Evolutionary conservation across 2,797 vertebrate species (phyloP).

Genomic region (Threskiornis aethiopicus): DNA sequence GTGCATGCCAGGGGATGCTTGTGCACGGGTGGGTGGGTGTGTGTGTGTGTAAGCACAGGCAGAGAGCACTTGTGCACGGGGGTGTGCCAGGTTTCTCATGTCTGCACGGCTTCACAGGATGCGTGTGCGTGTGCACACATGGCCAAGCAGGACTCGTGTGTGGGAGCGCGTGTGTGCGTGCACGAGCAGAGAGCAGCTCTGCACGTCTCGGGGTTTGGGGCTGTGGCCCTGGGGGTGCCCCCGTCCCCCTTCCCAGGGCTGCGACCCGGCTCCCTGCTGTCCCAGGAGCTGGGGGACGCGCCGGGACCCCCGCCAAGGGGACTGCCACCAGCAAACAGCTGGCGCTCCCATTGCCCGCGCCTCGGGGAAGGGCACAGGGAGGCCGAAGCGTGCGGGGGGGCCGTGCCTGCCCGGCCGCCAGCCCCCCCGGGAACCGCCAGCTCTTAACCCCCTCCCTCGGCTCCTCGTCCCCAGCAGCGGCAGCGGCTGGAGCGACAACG

Average conservation of each 20-base stretch:
- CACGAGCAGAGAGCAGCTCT: not conserved
- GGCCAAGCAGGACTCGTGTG: rapidly evolving
- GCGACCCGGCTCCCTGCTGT: not conserved
- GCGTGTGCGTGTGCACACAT: not conserved
- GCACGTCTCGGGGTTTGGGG: rapidly evolving
- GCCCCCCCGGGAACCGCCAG: not conserved
- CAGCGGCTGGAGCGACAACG: not conserved
- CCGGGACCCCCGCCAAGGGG: rapidly evolving
- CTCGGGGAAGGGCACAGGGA: not conserved
- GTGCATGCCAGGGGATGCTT: not conserved
- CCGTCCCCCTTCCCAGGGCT: not conserved
- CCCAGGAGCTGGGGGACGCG: not conserved
- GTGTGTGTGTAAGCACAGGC: not conserved
- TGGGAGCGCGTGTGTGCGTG: rapidly evolving
- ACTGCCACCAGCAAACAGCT: not conserved
- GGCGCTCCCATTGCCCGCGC: not conserved
- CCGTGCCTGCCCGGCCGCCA: not conserved
- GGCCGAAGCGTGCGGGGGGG: not conserved
- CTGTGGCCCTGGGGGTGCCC: not conserved
- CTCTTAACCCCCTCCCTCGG: not conserved
- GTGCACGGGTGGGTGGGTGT: not conserved
- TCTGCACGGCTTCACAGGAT: not conserved
- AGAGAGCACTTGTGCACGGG: not conserved
- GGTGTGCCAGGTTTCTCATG: too few relatives aligned
- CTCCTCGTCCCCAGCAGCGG: not conserved